Evolutionary conservation across 2,888 invertebrate species (phyloP).

Genomic region (Thereva unica): DNA sequence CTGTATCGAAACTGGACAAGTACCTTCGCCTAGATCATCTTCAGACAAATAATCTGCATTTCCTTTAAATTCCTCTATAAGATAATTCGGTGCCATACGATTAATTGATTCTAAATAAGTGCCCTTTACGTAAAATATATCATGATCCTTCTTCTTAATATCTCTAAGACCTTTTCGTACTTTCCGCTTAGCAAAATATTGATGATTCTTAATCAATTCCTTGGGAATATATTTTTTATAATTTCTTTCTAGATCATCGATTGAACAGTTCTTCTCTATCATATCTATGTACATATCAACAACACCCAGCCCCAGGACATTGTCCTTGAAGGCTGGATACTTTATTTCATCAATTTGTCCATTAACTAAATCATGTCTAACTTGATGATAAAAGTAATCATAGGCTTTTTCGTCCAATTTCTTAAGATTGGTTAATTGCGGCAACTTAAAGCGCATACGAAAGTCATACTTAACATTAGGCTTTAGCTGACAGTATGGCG

Average conservation of each 20-base stretch:
- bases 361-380: constrained; percentile 77
- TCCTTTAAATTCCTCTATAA: constrained; percentile 71
- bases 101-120: constrained; percentile 80
- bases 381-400: constrained; percentile 86
- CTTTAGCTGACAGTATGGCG: constrained; percentile 65
- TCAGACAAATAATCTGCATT: constrained; percentile 59
- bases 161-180: constrained; percentile 69
- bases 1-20: constrained; percentile 67
- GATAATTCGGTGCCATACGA: constrained; percentile 79
- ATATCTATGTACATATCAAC: constrained; percentile 86
- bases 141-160: constrained; percentile 64
- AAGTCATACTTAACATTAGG: constrained; percentile 68
- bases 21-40: constrained; percentile 70
- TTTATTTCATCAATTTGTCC: constrained; percentile 79
- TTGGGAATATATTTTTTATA: constrained; percentile 84
- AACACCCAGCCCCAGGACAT: constrained; percentile 82
- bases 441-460: constrained; percentile 77
- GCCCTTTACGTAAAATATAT: constrained; percentile 68
- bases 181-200: constrained; percentile 75
- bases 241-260: constrained; percentile 73
- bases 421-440: constrained; percentile 50
- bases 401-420: constrained; percentile 73
- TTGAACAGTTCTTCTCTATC: constrained; percentile 71
- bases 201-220: constrained; percentile 74
- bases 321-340: constrained; percentile 75